phyloP scores from a whole-genome alignment of 1,140 invertebrate species.

The Cylas formicarius region DNA sequence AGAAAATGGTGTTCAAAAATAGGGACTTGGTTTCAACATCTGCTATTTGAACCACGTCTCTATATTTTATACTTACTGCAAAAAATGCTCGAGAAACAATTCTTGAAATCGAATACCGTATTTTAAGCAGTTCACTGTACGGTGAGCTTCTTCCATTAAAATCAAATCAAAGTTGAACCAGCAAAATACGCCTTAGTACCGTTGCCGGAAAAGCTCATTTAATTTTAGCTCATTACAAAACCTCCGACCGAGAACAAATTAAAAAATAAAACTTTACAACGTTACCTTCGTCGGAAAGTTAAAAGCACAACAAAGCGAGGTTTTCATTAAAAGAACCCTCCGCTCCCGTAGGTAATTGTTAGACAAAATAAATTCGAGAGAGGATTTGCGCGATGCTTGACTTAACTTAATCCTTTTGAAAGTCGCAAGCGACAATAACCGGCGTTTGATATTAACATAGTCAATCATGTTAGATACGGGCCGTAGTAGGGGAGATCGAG shows the following conservation, averaged over 20 bases:
- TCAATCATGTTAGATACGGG: slow-evolving; percentile 32
- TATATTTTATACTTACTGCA: too few relatives aligned
- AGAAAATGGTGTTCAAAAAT: too few relatives aligned
- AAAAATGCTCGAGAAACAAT: too few relatives aligned
- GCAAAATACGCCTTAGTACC: too few relatives aligned
- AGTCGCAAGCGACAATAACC: slow-evolving; percentile 17
- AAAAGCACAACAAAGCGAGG: slow-evolving; percentile 20
- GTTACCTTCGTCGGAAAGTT: slow-evolving; percentile 20
- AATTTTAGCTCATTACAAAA: too few relatives aligned
- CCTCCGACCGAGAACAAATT: slow-evolving; percentile 18
- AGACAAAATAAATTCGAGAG: slow-evolving; percentile 29
- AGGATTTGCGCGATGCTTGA: slow-evolving; percentile 33
- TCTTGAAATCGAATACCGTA: too few relatives aligned
- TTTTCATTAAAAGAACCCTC: slow-evolving; percentile 21
- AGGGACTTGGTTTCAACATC: too few relatives aligned
- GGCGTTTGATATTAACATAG: slow-evolving; percentile 39
- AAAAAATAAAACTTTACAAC: slow-evolving; percentile 22
- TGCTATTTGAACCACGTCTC: too few relatives aligned
- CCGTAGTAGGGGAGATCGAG: slow-evolving; percentile 18
- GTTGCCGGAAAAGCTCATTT: too few relatives aligned
- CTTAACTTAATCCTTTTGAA: slow-evolving; percentile 22
- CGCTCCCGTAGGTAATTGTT: slow-evolving; percentile 14
- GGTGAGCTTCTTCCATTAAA: too few relatives aligned
- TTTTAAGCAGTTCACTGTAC: too few relatives aligned
- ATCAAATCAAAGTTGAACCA: too few relatives aligned